These are phyloP conservation scores for Mirounga angustirostris DNA, from an alignment of 2,113 vertebrate species.

Conservation along the genomic window DNA sequence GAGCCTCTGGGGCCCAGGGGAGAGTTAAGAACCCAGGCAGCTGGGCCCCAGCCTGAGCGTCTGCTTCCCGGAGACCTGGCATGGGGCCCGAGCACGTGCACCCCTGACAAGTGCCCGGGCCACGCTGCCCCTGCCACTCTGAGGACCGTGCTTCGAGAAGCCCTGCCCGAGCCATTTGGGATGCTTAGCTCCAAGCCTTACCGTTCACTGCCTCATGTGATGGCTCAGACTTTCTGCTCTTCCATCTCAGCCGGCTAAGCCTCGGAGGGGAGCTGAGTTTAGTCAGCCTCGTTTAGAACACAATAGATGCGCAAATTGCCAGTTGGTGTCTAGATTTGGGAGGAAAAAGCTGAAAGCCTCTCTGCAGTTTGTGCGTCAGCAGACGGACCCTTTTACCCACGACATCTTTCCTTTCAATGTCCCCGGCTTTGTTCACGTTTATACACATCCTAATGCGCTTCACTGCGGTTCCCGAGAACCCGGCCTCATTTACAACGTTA, in stretches of 20 bases:
- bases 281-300: neutral
- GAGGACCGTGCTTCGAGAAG: neutral
- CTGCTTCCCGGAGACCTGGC: neutral
- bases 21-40: neutral
- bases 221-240: fast-evolving
- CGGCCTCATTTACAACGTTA: too few species aligned
- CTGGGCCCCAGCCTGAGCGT: neutral
- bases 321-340: neutral
- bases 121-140: neutral
- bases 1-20: neutral
- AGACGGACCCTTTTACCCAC: fast-evolving
- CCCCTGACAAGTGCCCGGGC: neutral
- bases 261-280: fast-evolving
- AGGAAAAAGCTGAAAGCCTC: neutral
- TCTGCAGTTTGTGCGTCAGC: fast-evolving
- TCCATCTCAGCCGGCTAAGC: neutral
- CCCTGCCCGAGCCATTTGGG: neutral
- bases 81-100: neutral
- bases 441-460: fast-evolving
- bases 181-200: fast-evolving
- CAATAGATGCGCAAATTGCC: fast-evolving
- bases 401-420: neutral
- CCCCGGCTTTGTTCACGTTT: fast-evolving
- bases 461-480: fast-evolving
- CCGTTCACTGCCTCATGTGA: fast-evolving